phyloP scores from a whole-genome alignment of 2,113 vertebrate species.

The Falco punctatus region DNA sequence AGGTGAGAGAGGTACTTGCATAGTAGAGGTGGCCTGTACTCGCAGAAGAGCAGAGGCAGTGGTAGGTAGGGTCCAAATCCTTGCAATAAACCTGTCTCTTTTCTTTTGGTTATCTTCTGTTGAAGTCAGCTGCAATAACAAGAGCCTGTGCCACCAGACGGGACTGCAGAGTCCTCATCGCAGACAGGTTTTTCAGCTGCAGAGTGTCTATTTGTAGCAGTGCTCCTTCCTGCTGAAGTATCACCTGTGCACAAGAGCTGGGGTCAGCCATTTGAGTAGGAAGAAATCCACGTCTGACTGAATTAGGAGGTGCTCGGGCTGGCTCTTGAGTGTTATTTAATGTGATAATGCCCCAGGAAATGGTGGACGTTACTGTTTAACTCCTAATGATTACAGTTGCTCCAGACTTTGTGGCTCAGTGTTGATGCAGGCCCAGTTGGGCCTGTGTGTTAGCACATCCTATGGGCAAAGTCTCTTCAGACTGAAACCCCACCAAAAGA shows the following conservation, averaged over 20 bases:
- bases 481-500: not conserved
- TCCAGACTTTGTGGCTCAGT: not conserved
- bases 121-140: not conserved
- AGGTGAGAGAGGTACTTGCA: not conserved
- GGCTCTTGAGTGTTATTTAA: conserved; percentile 30
- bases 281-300: not conserved
- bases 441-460: not conserved
- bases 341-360: conserved; percentile 13
- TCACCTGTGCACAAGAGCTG: not conserved
- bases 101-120: not conserved
- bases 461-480: not conserved
- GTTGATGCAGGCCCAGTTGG: not conserved
- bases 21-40: not conserved
- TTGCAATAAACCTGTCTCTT: not conserved
- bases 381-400: not conserved
- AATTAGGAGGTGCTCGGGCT: conserved; percentile 26
- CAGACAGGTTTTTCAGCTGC: not conserved
- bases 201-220: not conserved
- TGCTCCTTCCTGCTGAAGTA: not conserved
- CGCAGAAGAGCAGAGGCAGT: not conserved
- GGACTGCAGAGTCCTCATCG: not conserved
- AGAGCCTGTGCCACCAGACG: not conserved
- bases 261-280: not conserved
- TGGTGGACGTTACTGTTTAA: not conserved
- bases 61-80: not conserved